Evolutionary conservation across 1,140 invertebrate species (phyloP).

Genomic region (Amyelois transitella): DNA sequence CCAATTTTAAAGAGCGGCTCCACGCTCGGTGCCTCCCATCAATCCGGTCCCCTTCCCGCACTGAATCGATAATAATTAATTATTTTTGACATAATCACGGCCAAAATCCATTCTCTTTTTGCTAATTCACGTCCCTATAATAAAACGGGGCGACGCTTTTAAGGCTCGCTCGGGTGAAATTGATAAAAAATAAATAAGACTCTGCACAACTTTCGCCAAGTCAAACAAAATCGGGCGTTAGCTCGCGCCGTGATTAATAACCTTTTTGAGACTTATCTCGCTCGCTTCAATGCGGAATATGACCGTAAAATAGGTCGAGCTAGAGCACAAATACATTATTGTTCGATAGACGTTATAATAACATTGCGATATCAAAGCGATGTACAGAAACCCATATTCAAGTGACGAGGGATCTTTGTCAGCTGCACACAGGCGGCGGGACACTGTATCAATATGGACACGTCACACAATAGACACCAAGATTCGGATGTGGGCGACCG

Average conservation of each 20-base stretch:
- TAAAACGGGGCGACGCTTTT: constrained; percentile 67
- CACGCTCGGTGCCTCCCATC: constrained; percentile 50
- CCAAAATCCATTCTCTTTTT: constrained; percentile 76
- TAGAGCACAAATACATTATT: constrained; percentile 1
- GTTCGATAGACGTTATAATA: neutral
- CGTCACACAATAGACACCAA: constrained; percentile 38
- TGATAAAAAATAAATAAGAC: constrained; percentile 73
- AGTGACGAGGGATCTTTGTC: constrained; percentile 52
- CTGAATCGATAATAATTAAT: constrained; percentile 76
- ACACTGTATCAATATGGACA: constrained; percentile 61
- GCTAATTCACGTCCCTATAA: constrained; percentile 74
- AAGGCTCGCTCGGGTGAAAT: constrained; percentile 57
- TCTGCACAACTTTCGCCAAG: constrained; percentile 50
- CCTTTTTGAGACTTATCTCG: constrained; percentile 15
- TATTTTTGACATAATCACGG: constrained; percentile 76
- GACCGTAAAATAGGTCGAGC: neutral
- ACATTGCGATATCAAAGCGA: constrained; percentile 6
- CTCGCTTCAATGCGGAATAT: constrained; percentile 1
- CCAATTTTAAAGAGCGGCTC: constrained; percentile 65
- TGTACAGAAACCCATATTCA: constrained; percentile 17
- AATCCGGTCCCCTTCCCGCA: constrained; percentile 55
- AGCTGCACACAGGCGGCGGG: constrained; percentile 37
- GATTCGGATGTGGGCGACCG: constrained; percentile 43
- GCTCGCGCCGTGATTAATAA: constrained; percentile 56
- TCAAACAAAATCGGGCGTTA: constrained; percentile 59